Conservation (phyloP, 2,888 invertebrate genomes). For the Chymomyza procnemis region DNA sequence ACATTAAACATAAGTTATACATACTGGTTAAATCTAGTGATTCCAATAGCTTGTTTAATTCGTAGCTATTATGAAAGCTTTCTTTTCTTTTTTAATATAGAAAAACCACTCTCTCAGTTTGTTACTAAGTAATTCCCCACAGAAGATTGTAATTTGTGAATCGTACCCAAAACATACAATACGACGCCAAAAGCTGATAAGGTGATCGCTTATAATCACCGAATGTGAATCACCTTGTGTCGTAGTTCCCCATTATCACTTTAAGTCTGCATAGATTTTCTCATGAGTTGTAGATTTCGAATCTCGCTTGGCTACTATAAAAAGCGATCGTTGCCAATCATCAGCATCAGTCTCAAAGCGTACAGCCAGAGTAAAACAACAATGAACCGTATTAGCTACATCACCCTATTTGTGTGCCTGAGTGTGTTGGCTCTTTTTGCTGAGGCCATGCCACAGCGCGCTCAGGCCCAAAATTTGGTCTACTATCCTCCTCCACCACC, state of each 20-base stretch:
- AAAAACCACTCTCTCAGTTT: background rate
- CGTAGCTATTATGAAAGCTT: no score
- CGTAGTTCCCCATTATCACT: background rate
- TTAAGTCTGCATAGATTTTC: background rate
- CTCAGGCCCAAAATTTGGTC: conserved; percentile 26
- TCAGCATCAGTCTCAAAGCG: background rate
- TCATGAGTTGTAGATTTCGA: no score
- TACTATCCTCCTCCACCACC: conserved; percentile 46
- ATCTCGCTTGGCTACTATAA: background rate
- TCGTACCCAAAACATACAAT: no score
- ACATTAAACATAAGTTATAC: no score
- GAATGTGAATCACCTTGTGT: no score
- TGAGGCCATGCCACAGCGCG: conserved; percentile 40
- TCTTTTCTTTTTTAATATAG: no score
- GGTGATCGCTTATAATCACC: no score
- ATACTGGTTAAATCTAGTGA: no score
- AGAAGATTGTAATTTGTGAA: no score
- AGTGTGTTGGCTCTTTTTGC: background rate
- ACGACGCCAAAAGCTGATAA: no score
- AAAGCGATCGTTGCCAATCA: background rate
- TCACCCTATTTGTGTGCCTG: background rate
- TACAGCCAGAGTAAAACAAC: background rate
- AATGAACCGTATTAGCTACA: background rate
- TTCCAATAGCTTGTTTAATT: no score
- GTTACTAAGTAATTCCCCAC: no score